Evolutionary conservation across 2,113 vertebrate species (phyloP).

Genomic region (Anarhynchus alexandrinus): DNA sequence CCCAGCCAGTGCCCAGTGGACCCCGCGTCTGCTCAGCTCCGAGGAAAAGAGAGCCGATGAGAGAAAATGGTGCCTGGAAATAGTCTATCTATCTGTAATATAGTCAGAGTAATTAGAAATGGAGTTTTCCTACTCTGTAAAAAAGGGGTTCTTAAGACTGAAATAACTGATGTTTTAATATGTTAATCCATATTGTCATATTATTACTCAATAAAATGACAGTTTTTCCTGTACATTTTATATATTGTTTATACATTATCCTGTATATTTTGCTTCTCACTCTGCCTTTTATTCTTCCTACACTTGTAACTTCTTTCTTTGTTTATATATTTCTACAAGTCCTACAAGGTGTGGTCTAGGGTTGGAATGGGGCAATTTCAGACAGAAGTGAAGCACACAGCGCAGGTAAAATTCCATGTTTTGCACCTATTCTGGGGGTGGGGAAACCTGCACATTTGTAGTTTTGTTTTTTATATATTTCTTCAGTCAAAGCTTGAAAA

Average conservation of each 20-base stretch:
- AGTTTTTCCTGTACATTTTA: neutral
- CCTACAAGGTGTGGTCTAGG: neutral
- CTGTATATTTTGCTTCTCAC: neutral
- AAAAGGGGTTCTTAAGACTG: neutral
- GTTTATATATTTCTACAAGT: neutral
- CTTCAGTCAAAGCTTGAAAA: neutral
- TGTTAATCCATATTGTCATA: neutral
- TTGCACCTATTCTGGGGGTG: neutral
- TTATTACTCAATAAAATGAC: neutral
- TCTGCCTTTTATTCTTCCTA: neutral
- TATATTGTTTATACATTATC: neutral
- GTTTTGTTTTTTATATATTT: neutral
- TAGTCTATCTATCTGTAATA: no score
- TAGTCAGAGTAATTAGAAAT: neutral
- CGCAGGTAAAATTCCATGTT: neutral
- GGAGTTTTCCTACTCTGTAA: neutral
- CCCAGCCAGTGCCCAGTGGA: fast-evolving
- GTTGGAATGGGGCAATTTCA: neutral
- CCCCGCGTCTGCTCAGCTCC: neutral
- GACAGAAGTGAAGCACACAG: neutral
- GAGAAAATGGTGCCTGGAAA: neutral
- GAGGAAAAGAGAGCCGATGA: neutral
- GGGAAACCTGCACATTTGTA: neutral
- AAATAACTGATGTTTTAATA: neutral
- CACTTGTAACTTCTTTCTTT: neutral